Conservation (phyloP, 2,797 vertebrate species). For the Rhadinocentrus ornatus region DNA sequence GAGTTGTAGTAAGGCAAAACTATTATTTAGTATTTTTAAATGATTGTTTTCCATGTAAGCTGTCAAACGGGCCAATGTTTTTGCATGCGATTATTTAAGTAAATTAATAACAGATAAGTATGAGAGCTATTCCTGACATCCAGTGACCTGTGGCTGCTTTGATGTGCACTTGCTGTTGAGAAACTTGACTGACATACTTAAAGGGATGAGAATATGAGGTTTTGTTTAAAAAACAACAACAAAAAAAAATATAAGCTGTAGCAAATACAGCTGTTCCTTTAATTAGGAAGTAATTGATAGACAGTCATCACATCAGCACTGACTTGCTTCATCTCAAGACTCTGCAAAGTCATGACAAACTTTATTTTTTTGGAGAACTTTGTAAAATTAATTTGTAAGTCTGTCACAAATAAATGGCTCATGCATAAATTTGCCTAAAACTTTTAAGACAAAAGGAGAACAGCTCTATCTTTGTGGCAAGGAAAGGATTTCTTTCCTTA, state of each 20-base stretch:
- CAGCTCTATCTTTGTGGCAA: slow-evolving; percentile 76
- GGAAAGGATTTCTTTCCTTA: slow-evolving; percentile 79
- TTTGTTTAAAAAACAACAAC: background rate
- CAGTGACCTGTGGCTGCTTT: slow-evolving; percentile 49
- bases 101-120: slow-evolving; percentile 13
- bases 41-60: background rate
- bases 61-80: slow-evolving; percentile 8
- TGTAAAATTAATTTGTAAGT: slow-evolving; percentile 74
- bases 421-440: slow-evolving; percentile 78
- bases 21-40: slow-evolving; percentile 1
- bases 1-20: background rate
- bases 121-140: slow-evolving; percentile 35
- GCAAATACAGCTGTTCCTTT: slow-evolving; percentile 28
- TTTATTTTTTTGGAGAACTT: slow-evolving; percentile 63
- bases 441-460: slow-evolving; percentile 78
- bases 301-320: slow-evolving; percentile 28
- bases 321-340: slow-evolving; percentile 60
- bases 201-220: slow-evolving; percentile 30
- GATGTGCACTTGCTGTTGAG: slow-evolving; percentile 27
- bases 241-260: slow-evolving; percentile 9
- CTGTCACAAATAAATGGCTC: slow-evolving; percentile 79
- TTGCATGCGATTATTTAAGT: slow-evolving; percentile 24
- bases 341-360: slow-evolving; percentile 77
- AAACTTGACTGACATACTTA: slow-evolving; percentile 55
- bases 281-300: slow-evolving; percentile 36